These are phyloP conservation scores for Bambusicola thoracicus DNA, from an alignment of 2,113 vertebrate species.

Conservation along the genomic window DNA sequence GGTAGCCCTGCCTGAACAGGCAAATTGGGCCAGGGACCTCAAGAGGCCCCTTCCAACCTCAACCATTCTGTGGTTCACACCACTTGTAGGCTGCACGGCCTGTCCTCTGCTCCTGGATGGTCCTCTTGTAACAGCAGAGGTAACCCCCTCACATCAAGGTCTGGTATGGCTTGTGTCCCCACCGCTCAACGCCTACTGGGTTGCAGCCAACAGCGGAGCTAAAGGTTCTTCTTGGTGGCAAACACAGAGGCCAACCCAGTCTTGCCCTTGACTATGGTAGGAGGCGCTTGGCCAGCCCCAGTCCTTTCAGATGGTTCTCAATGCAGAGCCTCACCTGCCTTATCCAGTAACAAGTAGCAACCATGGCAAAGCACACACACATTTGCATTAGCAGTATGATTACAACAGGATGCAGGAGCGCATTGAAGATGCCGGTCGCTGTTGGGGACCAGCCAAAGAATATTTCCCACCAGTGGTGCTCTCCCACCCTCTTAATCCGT, in stretches of 20 bases:
- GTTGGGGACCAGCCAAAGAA: slow-evolving; percentile 65
- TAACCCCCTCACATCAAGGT: slow-evolving; percentile 54
- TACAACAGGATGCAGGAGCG: slow-evolving; percentile 37
- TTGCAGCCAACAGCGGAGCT: slow-evolving; percentile 71
- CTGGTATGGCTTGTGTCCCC: slow-evolving; percentile 64
- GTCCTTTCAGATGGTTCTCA: background rate
- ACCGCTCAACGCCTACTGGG: slow-evolving; percentile 70
- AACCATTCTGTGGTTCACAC: background rate
- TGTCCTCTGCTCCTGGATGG: background rate
- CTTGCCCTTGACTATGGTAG: slow-evolving; percentile 68
- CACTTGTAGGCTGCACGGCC: slow-evolving; percentile 13
- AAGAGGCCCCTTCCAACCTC: slow-evolving; percentile 40
- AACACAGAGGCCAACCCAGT: slow-evolving; percentile 74
- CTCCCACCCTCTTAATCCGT: slow-evolving; percentile 52
- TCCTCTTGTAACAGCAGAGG: slow-evolving; percentile 12
- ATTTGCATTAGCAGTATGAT: slow-evolving; percentile 38
- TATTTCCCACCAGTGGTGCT: slow-evolving; percentile 64
- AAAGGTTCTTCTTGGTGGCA: slow-evolving; percentile 67
- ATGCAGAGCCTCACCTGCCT: slow-evolving; percentile 42
- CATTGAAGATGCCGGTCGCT: slow-evolving; percentile 35
- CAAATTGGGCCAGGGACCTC: background rate
- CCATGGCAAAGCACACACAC: slow-evolving; percentile 52
- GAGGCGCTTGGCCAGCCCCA: slow-evolving; percentile 23
- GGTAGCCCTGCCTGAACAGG: background rate
- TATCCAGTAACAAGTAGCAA: slow-evolving; percentile 36